Base-by-base conservation (phyloP, 2,113 vertebrate genomes). In the Archilochus colubris region DNA sequence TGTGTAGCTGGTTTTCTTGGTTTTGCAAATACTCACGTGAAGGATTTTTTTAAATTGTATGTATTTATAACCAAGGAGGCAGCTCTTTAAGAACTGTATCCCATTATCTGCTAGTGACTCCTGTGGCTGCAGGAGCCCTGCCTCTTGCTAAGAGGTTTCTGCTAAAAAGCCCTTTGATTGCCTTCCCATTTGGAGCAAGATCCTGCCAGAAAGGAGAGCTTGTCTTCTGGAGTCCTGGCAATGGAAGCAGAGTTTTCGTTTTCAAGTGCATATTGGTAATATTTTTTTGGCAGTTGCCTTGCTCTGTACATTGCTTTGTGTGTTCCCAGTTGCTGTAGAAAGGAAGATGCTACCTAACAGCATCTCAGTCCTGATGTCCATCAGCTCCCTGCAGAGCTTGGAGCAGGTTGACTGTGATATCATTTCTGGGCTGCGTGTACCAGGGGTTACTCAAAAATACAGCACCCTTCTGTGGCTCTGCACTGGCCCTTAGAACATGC, bases 401-500 rank as follows among this genome's bases (percentile, higher is more conserved):
- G 55, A 70, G 54, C 30, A 30, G 73, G 55, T 13, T 2, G 2
- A 1, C 27, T 30, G 61, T 4, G 48, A 54, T 1, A 46, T 28
- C 0, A 0, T 20, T 76, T 18, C 50, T 69, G 31, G 31, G 44
- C 3, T 63, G 58, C 2, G 0, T 3, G 43, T 13, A 2, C 24
- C 12, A 16, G 28, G 33, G 25, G 24, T 28, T 48, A 28, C 53
- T 89, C 20, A 10, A 30, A 86, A 81, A 15, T 3, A 46, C 22
- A 83, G 77, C 63, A 25, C 62, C 55, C 43, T 64, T 53, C 59
- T 31, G 73, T 6, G 0, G 27, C 76, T 84, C 86, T 30, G 30
- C 25, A 5, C 6, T 23, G 57, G 80, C 62, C 22, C 48, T 15
- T 7, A 13, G 21, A 40, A 18, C 18, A 6, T 5, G 5, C 28